These are phyloP conservation scores for Platycercus adscitus DNA, from an alignment of 2,113 vertebrate genomes.

Conservation along the genomic window DNA sequence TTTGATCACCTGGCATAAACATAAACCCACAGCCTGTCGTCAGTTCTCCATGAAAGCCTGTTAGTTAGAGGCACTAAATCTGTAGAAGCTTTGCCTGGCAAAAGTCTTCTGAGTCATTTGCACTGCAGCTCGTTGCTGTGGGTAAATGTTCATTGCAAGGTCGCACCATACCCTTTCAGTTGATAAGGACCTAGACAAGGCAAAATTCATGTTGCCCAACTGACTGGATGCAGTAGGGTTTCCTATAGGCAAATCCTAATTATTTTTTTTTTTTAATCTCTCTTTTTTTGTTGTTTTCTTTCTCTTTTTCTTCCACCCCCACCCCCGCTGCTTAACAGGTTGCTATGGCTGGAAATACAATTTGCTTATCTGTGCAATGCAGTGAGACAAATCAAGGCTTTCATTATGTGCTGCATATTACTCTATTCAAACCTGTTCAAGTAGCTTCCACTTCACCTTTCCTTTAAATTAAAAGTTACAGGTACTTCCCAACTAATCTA, in stretches of 20 bases:
- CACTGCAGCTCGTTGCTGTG: background rate
- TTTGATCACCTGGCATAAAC: background rate
- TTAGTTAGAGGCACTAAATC: background rate
- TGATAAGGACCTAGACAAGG: background rate
- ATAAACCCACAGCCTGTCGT: background rate
- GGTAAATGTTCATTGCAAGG: background rate
- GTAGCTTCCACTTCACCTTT: conserved; percentile 26
- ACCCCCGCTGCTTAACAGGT: background rate
- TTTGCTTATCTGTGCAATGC: conserved; percentile 53
- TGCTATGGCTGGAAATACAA: conserved; percentile 34
- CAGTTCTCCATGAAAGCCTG: background rate
- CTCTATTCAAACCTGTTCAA: conserved; percentile 9
- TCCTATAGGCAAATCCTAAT: background rate
- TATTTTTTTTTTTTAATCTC: background rate
- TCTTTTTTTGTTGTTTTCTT: background rate
- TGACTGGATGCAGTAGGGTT: background rate
- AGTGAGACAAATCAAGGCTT: conserved; percentile 45
- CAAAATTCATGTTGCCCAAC: background rate
- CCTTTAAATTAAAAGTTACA: conserved; percentile 47
- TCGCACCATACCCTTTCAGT: accelerated
- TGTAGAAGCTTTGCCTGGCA: background rate
- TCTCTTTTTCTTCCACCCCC: background rate
- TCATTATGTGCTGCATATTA: conserved; percentile 21
- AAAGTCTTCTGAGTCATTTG: background rate
- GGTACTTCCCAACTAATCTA: background rate